Conservation (phyloP, 2,888 invertebrate genomes). For the Beris morrisii region DNA sequence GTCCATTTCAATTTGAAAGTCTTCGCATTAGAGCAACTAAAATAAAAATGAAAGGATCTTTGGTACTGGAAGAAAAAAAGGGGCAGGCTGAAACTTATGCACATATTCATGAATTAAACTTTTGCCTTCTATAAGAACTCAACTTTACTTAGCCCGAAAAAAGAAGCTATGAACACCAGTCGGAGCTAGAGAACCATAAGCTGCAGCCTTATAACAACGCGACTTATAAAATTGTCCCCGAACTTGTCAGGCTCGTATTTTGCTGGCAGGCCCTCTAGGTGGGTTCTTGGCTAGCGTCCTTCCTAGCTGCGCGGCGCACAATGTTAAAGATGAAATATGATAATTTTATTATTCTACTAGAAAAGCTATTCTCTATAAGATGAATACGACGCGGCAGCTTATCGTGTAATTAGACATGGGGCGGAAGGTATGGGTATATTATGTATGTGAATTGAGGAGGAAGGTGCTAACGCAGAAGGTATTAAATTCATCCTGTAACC, state of each 20-base stretch:
- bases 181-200: background rate
- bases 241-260: constrained; percentile 1
- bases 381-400: background rate
- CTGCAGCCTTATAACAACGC: constrained; percentile 2
- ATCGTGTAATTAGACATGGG: constrained; percentile 14
- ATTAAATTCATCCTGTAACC: background rate
- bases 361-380: background rate
- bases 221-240: constrained; percentile 4
- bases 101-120: too few relatives aligned
- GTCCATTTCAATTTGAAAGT: too few relatives aligned
- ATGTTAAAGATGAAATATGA: constrained; percentile 10
- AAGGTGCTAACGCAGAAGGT: too few relatives aligned
- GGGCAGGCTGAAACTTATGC: too few relatives aligned
- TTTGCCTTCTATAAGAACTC: too few relatives aligned
- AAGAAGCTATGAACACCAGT: background rate
- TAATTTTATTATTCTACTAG: constrained; percentile 11
- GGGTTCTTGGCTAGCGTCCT: too few relatives aligned
- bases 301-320: background rate
- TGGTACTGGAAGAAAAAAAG: too few relatives aligned
- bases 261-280: background rate
- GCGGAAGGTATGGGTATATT: constrained; percentile 6
- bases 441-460: background rate
- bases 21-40: too few relatives aligned
- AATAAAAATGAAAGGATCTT: too few relatives aligned
- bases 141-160: too few relatives aligned